Base-by-base conservation (phyloP, 2,113 vertebrate species). In the Esox niger region DNA sequence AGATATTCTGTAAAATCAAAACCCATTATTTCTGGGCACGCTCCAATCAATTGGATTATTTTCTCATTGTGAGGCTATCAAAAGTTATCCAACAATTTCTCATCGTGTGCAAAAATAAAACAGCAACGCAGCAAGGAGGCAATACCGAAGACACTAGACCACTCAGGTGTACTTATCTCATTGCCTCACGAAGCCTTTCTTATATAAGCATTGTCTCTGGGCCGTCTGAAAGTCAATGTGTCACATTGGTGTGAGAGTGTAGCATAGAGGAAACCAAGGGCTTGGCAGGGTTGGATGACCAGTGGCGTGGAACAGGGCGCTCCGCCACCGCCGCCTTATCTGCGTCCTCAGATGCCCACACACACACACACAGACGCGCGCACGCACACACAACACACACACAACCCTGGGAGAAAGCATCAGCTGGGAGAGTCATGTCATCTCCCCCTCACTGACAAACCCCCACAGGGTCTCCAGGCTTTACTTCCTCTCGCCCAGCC, bases 301-400 rank as follows among this genome's bases (percentile, higher is more conserved):
- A 62, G 32, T 15, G 69, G 68, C 62, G 20, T 26, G 67, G 54
- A 66, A 71, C 33, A 65, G 15, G 27, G 68, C 49, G 52, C 66
- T 68, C 61, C 56, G 47, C 75, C 75, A 74, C 71, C 30, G 23
- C 13, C 63, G 73, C n/a, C 75, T 78, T 69, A 74, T 85, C 79
- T 77, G 32, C 67, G 74, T 66, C 69, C 75, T 84, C 78, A 80
- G 63, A 80, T 54, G 70, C 73, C 49, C 47, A 61, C 26, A 20
- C 13, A 82, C n/a, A n/a, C n/a, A n/a, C n/a, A n/a, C n/a, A n/a
- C n/a, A n/a, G 84, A 86, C 77, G 82, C 78, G 15, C 13, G 3
- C 35, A n/a, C n/a, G n/a, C n/a, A n/a, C n/a, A n/a, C n/a, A n/a
- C n/a, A n/a, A 17, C 38, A 17, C 38, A 57, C 26, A 81, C 66